Percentiles rank a stretch among this genome's conserved stretches.
phyloP scores from a whole-genome alignment of 35 echinoderm and acorn worm genomes.

The Lytechinus pictus region DNA sequence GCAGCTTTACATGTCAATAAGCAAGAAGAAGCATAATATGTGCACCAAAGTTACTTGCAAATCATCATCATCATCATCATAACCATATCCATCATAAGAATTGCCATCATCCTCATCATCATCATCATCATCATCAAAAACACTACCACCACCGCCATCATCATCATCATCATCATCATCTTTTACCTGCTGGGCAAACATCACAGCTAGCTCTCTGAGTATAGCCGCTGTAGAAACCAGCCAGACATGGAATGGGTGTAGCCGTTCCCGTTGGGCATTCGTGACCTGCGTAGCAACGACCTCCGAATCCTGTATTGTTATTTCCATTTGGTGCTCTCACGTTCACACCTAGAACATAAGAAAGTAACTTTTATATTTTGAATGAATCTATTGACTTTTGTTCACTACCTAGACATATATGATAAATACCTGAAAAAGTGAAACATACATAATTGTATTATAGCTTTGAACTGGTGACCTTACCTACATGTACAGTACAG shows the following conservation, averaged over 20 bases:
- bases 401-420: too few species aligned
- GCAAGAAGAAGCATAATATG: background rate
- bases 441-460: too few species aligned
- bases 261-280: constrained; percentile 85
- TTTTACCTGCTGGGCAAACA: constrained; percentile 82
- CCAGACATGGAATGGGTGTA: constrained; percentile 67
- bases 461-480: background rate
- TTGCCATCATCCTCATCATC: constrained; percentile 8
- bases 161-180: background rate
- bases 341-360: constrained; percentile 69
- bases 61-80: background rate
- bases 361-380: background rate
- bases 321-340: constrained; percentile 76
- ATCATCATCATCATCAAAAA: background rate
- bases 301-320: constrained; percentile 83
- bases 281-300: constrained; percentile 81
- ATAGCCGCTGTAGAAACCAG: constrained; percentile 72
- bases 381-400: too few species aligned
- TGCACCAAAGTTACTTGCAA: background rate
- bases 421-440: background rate
- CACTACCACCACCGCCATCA: background rate
- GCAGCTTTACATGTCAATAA: too few species aligned
- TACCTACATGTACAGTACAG: constrained; percentile 77
- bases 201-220: constrained; percentile 78
- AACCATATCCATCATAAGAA: background rate